A percentile compares a stretch with the other conserved stretches of the same genome.
phyloP scores from a whole-genome alignment of 2,113 vertebrate species.

The Ascaphus truei region DNA sequence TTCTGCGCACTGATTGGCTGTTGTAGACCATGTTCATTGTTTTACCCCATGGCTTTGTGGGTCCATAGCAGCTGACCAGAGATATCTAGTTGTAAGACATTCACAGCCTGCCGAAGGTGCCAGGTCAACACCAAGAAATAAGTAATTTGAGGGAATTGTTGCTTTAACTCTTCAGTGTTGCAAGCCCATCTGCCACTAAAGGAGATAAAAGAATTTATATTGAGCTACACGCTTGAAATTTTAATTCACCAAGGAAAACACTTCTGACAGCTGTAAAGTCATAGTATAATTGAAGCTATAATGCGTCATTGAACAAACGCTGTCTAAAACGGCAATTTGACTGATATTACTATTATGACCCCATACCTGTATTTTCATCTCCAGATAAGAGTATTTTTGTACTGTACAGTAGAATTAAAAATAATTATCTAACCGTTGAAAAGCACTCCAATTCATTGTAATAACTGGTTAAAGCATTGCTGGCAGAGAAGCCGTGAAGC shows the following conservation, averaged over 20 bases:
- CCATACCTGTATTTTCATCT: not conserved
- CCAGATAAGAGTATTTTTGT: not conserved
- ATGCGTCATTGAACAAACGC: not conserved
- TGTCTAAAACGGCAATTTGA: not conserved
- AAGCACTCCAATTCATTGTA: constrained; percentile 4
- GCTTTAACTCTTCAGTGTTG: too few species aligned
- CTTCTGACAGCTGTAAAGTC: not conserved
- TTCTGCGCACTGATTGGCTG: too few species aligned
- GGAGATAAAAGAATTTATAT: too few species aligned
- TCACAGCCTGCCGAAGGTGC: too few species aligned
- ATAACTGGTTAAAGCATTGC: constrained; percentile 6
- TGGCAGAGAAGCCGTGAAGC: constrained; percentile 15
- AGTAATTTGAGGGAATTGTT: too few species aligned
- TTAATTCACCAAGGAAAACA: not conserved
- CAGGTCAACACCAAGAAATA: too few species aligned
- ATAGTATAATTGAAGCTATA: not conserved
- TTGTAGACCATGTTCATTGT: too few species aligned
- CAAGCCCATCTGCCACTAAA: too few species aligned
- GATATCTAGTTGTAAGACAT: too few species aligned
- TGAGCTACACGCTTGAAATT: too few species aligned
- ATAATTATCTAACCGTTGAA: not conserved
- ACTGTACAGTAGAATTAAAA: not conserved
- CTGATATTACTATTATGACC: not conserved
- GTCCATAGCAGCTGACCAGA: too few species aligned
- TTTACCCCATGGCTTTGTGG: too few species aligned